Percentiles rank a stretch among this genome's conserved stretches.
Evolutionary conservation across 2,797 vertebrate species (phyloP).

Genomic region (Aphelocoma californica): DNA sequence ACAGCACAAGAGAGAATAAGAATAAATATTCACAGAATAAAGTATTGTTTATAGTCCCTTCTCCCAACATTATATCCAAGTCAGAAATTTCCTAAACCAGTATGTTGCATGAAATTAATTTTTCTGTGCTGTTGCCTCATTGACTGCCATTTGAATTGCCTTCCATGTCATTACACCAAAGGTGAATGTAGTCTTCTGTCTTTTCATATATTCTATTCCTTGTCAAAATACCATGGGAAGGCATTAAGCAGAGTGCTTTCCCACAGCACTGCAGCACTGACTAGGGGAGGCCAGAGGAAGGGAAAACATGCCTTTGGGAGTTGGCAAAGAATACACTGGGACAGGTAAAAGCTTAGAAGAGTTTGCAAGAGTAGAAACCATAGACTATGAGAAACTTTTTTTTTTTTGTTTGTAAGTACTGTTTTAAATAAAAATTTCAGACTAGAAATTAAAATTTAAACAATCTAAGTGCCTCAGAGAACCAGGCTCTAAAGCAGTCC

Average conservation of each 20-base stretch:
- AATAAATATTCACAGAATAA: background rate
- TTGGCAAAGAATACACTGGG: background rate
- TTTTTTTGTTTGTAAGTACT: conserved; percentile 66
- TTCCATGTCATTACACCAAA: background rate
- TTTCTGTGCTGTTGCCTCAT: background rate
- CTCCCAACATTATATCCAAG: background rate
- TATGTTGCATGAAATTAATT: background rate
- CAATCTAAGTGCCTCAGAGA: conserved; percentile 74
- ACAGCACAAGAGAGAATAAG: background rate
- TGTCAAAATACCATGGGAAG: background rate
- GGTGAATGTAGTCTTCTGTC: background rate
- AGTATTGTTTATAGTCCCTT: background rate
- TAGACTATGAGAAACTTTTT: conserved; percentile 23
- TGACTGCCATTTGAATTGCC: background rate
- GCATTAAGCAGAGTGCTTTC: conserved; percentile 23
- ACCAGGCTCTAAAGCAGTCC: conserved; percentile 66
- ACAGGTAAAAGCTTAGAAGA: conserved; percentile 44
- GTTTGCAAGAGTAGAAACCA: background rate
- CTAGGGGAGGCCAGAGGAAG: background rate
- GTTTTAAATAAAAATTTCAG: conserved; percentile 75
- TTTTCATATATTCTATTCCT: background rate
- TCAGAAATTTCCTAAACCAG: background rate
- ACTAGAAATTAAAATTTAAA: conserved; percentile 79
- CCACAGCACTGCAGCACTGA: background rate
- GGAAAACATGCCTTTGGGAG: background rate